phyloP scores from a whole-genome alignment of 2,113 vertebrate species.

The Elgaria multicarinata region DNA sequence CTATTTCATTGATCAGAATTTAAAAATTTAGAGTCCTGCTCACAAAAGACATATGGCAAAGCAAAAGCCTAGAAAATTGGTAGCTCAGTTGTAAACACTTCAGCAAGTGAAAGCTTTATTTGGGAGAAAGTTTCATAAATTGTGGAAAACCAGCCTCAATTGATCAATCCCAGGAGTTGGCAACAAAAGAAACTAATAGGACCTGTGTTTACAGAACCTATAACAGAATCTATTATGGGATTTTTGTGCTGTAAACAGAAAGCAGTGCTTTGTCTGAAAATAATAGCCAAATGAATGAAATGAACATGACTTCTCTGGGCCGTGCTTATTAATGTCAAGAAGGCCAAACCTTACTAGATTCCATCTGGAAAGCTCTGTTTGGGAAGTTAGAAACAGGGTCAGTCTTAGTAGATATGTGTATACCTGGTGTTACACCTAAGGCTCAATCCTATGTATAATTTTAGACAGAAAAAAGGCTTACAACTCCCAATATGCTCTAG shows the following conservation, averaged over 20 bases:
- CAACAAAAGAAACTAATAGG: neutral
- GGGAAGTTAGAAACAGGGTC: neutral
- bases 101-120: constrained; percentile 22
- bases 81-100: neutral
- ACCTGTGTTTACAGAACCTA: neutral
- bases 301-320: rapidly evolving
- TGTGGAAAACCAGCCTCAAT: neutral
- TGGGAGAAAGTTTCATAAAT: neutral
- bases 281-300: neutral
- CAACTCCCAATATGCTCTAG: no score
- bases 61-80: constrained; percentile 2
- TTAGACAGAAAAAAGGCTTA: no score
- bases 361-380: neutral
- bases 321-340: neutral
- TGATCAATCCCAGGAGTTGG: neutral
- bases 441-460: no score
- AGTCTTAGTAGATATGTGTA: rapidly evolving
- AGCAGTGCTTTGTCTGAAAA: neutral
- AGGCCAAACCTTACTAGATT: neutral
- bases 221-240: neutral
- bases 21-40: constrained; percentile 26
- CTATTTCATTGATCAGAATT: constrained; percentile 4
- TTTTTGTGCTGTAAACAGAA: neutral
- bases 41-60: constrained; percentile 7
- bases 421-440: neutral